These are phyloP conservation scores for Calliphora vomitoria DNA, from an alignment of 2,888 invertebrate species.

Conservation along the genomic window DNA sequence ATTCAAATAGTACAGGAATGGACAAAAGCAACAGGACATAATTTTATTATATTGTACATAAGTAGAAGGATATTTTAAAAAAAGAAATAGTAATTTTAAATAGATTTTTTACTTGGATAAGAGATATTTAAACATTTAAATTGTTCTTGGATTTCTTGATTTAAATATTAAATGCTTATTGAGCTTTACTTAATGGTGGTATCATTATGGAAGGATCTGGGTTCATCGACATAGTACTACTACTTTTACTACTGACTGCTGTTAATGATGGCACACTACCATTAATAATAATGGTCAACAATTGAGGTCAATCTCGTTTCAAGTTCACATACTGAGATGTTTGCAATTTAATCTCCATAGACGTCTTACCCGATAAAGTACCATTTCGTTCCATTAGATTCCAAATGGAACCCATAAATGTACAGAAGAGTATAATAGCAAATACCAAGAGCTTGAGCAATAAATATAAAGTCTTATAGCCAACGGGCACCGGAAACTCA, in stretches of 20 bases:
- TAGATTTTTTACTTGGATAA: background rate
- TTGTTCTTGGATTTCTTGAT: background rate
- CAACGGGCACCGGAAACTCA: constrained; percentile 81
- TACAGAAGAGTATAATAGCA: constrained; percentile 88
- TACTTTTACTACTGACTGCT: background rate
- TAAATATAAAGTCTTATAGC: constrained; percentile 85
- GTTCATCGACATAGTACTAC: background rate
- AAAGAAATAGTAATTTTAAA: background rate
- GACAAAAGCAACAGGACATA: background rate
- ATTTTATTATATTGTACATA: background rate
- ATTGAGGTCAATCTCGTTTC: constrained; percentile 64
- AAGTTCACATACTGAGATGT: constrained; percentile 45
- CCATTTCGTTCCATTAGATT: constrained; percentile 92
- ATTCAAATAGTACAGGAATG: background rate
- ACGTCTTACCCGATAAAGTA: constrained; percentile 89
- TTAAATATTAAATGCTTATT: constrained; percentile 77
- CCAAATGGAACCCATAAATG: constrained; percentile 93
- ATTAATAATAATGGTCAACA: constrained; percentile 28
- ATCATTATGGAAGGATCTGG: background rate
- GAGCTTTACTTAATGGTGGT: constrained; percentile 75
- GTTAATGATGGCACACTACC: background rate
- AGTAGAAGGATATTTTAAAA: background rate
- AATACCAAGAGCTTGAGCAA: constrained; percentile 88
- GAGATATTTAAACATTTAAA: background rate
- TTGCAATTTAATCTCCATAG: constrained; percentile 87